These are phyloP conservation scores for Mallotus villosus DNA, from an alignment of 2,797 vertebrate genomes.

Conservation along the genomic window DNA sequence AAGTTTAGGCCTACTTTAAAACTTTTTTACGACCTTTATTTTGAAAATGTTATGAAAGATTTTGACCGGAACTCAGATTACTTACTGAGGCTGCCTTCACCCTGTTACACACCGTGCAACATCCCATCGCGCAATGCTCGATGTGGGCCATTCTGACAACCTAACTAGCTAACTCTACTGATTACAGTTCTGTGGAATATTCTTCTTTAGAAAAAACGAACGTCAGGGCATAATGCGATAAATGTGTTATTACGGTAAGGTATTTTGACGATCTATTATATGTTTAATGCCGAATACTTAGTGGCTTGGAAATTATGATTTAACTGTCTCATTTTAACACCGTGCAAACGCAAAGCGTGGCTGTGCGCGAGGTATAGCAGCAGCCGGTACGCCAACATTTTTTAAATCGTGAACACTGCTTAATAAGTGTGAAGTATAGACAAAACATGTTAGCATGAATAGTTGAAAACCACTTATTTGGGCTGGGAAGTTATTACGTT, in stretches of 20 bases:
- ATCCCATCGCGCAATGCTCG: too few relatives aligned
- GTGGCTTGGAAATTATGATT: not conserved
- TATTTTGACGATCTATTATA: not conserved
- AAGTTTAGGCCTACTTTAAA: too few relatives aligned
- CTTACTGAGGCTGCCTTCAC: too few relatives aligned
- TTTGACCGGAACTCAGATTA: too few relatives aligned
- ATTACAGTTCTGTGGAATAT: slow-evolving; percentile 25
- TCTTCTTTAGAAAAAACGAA: slow-evolving; percentile 16
- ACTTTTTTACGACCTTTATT: too few relatives aligned
- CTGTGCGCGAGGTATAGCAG: slow-evolving; percentile 7
- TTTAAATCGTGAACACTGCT: too few relatives aligned
- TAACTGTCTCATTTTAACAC: too few relatives aligned
- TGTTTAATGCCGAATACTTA: not conserved
- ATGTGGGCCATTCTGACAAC: not conserved
- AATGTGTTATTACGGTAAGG: slow-evolving; percentile 42
- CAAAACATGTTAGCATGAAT: not conserved
- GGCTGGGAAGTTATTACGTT: not conserved
- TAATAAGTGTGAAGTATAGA: not conserved
- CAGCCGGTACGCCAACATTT: not conserved
- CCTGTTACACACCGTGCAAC: too few relatives aligned
- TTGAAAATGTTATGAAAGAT: too few relatives aligned
- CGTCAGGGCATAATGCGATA: not conserved
- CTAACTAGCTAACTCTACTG: not conserved
- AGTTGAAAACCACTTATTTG: not conserved
- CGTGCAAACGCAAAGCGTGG: slow-evolving; percentile 4